Evolutionary conservation across 2,797 vertebrate genomes (phyloP).

Genomic region (Fringilla coelebs): DNA sequence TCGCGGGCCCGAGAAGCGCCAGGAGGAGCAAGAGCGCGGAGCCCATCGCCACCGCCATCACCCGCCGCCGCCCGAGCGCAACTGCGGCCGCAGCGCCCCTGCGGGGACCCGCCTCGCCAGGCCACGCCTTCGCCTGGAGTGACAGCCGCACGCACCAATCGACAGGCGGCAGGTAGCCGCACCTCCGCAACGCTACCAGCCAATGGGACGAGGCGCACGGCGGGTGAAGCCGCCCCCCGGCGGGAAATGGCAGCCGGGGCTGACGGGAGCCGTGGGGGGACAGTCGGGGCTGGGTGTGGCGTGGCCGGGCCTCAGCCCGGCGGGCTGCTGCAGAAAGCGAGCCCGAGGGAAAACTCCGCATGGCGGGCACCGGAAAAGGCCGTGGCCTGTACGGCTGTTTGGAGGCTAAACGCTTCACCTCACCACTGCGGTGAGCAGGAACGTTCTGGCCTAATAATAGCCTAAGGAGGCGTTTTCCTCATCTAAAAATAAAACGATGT

Average conservation of each 20-base stretch:
- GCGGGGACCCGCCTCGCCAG: slow-evolving; percentile 69
- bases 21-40: slow-evolving; percentile 73
- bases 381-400: accelerated
- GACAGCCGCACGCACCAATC: background rate
- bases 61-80: slow-evolving; percentile 49
- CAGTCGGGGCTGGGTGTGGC: accelerated
- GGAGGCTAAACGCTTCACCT: background rate
- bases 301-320: accelerated
- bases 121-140: background rate
- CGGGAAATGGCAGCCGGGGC: background rate
- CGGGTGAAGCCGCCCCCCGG: too few species aligned
- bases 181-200: background rate
- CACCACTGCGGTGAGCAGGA: accelerated
- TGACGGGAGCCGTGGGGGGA: too few species aligned
- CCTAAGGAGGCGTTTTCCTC: background rate
- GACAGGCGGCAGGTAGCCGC: accelerated
- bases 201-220: background rate
- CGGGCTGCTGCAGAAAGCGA: accelerated
- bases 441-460: too few species aligned
- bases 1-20: slow-evolving; percentile 79
- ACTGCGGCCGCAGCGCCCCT: slow-evolving; percentile 50
- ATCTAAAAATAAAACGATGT: background rate
- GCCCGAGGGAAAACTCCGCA: accelerated
- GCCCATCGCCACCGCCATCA: slow-evolving; percentile 60
- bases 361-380: accelerated